Evolutionary conservation across 2,888 invertebrate species (phyloP), one percentile per base, ranked within the genome.

Genomic region (Hypolimnas misippus): DNA sequence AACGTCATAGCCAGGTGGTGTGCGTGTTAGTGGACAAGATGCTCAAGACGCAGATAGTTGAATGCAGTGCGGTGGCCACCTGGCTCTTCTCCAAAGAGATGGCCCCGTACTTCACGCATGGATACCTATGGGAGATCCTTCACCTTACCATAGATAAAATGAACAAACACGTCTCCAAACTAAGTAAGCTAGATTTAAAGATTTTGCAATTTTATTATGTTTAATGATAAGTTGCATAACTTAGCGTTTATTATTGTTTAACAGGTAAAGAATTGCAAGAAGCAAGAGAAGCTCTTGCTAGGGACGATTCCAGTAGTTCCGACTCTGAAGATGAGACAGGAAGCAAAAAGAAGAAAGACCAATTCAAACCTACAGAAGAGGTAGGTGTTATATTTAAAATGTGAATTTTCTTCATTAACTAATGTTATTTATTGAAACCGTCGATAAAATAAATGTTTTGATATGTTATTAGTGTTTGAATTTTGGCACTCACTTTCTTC

Each of bases 71-170:
- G 0, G 98, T 99, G 12, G 98, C 99, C 51, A 98, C 98, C 72
- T 99, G 99, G 99, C 96, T 99, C 68, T 99, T 99, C 91, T 97
- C 98, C 4, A 97, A 97, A 86, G 97, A 97, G 83, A 98, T 99
- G 98, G 94, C 95, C 16, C 92, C 94, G 0, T 97, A 96, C 86
- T 98, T 99, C 85, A 98, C 98, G 0, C 97, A 98, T 86, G 94
- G 96, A 78, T 98, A 97, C 84, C 94, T 99, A 17, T 99, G 99
- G 99, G 99, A 99, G 92, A 95, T 99, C 65, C 93, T 99, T 57
- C 98, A 99, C 86, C 92, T 98, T 63, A 99, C 99, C 2, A 97
- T 99, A 54, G 96, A 97, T 75, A 99, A 98, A 92, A 98, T 99
- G 96, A 98, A 98, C 81, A 97, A 97, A 79, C 98, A 98, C 77